These are phyloP conservation scores for Vicugna pacos DNA, from an alignment of 2,113 vertebrate species.

Conservation along the genomic window DNA sequence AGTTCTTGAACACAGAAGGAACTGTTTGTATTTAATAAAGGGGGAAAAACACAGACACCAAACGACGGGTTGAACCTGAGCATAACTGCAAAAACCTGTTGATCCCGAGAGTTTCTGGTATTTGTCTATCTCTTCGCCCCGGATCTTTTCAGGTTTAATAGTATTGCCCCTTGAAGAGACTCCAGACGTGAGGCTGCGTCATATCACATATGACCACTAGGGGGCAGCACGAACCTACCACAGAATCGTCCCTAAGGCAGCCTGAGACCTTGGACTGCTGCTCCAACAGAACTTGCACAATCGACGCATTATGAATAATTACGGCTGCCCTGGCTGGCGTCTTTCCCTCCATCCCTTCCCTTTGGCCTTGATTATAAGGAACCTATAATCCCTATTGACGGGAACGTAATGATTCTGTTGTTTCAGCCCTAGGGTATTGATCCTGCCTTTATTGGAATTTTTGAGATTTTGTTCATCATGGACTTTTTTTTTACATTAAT, in stretches of 20 bases:
- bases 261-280: fast-evolving
- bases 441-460: neutral
- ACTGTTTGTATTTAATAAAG: neutral
- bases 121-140: neutral
- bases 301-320: fast-evolving
- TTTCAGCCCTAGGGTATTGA: neutral
- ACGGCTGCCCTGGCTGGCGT: neutral
- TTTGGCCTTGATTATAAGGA: neutral
- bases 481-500: neutral
- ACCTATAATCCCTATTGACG: neutral
- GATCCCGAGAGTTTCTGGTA: neutral
- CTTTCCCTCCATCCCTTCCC: neutral
- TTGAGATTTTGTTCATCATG: neutral
- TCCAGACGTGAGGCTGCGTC: neutral
- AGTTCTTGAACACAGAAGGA: neutral
- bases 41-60: neutral
- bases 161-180: fast-evolving
- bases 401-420: neutral
- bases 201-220: neutral
- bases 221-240: slow-evolving; percentile 37
- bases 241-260: neutral
- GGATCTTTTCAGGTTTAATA: neutral
- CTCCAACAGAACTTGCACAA: fast-evolving
- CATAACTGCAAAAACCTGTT: neutral
- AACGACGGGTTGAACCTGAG: neutral